These are phyloP conservation scores for Harpegnathos saltator DNA, from an alignment of 1,140 invertebrate genomes.

Conservation along the genomic window DNA sequence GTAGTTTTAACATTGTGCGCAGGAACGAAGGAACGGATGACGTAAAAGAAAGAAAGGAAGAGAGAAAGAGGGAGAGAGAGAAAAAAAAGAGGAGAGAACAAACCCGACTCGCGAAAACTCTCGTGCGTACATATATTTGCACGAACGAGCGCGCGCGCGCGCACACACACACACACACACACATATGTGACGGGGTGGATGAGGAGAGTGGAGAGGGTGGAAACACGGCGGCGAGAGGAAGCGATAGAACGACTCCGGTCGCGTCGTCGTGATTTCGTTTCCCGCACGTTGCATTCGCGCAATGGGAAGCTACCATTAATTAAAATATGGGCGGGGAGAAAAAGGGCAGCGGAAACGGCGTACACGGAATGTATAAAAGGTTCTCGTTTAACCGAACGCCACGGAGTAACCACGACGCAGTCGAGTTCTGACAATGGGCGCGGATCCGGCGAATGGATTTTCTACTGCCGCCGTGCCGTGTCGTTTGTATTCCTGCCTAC, in stretches of 20 bases:
- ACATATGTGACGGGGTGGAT: background rate
- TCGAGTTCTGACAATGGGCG: slow-evolving; percentile 71
- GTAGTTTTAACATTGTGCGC: background rate
- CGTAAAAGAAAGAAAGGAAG: background rate
- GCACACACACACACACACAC: no score
- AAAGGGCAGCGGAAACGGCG: slow-evolving; percentile 72
- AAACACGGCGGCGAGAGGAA: background rate
- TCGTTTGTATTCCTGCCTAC: slow-evolving; percentile 59
- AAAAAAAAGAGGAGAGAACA: background rate
- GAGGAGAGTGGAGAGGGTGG: background rate
- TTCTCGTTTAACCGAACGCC: slow-evolving; percentile 76
- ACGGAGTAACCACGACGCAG: slow-evolving; percentile 62
- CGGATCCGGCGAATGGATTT: slow-evolving; percentile 71
- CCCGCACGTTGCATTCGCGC: slow-evolving; percentile 68
- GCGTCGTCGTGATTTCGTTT: slow-evolving; percentile 73
- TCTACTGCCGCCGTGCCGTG: slow-evolving; percentile 61
- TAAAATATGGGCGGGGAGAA: slow-evolving; percentile 76
- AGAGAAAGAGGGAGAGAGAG: no score
- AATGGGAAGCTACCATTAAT: slow-evolving; percentile 75
- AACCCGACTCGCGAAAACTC: slow-evolving; percentile 6
- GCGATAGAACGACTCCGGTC: slow-evolving; percentile 42
- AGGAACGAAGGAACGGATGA: background rate
- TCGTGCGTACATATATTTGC: slow-evolving; percentile 12
- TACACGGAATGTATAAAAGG: slow-evolving; percentile 78
- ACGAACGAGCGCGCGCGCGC: background rate